Base-by-base conservation (phyloP, 1,140 invertebrate species). In the Drosophila dunni region DNA sequence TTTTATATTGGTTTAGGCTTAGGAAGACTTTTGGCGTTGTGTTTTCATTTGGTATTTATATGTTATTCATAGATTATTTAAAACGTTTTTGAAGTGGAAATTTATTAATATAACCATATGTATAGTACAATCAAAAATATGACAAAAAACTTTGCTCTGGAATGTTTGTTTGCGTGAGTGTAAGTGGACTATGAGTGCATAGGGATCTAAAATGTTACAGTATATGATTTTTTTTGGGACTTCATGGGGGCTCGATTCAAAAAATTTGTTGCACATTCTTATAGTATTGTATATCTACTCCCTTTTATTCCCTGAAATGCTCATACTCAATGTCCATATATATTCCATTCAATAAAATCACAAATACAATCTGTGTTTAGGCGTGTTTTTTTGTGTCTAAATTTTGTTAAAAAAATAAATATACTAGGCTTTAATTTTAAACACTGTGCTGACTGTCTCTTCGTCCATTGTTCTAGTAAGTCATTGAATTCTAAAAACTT, bases 11-110 rank as follows among this genome's bases (percentile, higher is more conserved):
- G 58, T 79, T 72, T 75, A 81, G 74, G 85, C 80, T 89, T 84
- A 89, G 84, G 84, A 89, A 89, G 84, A 89, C 84, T 84, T 89
- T 89, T 89, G 80, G 84, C 84, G 85, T 89, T 89, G 76, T 79
- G 76, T 86, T 79, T 83, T 78, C 78, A 69, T 82, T 79, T 79
- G 62, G 34, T 86, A 74, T 80, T 73, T 74, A 71, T 54, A 60
- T 79, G 38, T 84, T 29, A 38, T 74, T 58, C 54, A 75, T 68
- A 75, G 54, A 70, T 64, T 64, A 40, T 70, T 75, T 17, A 24
- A 46, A 53, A 77, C 61, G 56, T 20, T 51, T 38, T 80, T 45
- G 65, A 80, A 62, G 48, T 46, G 53, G 46, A 45, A 82, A 62
- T 38, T 56, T 65, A 45, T 75, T 60, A 67, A 56, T 38, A 50